Evolutionary conservation across 2,113 vertebrate genomes (phyloP).

Genomic region (Megatriorchis doriae): DNA sequence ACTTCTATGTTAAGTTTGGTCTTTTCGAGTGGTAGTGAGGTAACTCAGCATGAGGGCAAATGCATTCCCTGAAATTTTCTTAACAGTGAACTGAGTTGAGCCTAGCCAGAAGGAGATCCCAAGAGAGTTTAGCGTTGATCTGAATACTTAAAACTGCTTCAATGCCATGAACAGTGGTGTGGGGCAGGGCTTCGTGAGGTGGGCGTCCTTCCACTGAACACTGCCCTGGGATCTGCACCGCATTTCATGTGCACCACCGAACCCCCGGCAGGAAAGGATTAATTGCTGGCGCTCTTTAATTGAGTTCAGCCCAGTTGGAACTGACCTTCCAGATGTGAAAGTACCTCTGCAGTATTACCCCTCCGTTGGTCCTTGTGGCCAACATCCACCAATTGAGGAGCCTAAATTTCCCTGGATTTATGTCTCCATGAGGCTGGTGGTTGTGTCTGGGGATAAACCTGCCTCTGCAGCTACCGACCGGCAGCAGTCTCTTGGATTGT

Average conservation of each 20-base stretch:
- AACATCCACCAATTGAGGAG: not conserved
- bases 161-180: not conserved
- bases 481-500: not conserved
- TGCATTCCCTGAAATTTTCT: not conserved
- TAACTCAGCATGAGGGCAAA: not conserved
- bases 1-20: fast-evolving
- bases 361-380: not conserved
- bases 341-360: not conserved
- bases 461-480: not conserved
- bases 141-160: not conserved
- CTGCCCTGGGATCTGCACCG: not conserved
- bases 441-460: not conserved
- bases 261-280: not conserved
- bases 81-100: not conserved
- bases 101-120: not conserved
- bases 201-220: not conserved
- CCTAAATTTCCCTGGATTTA: not conserved
- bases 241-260: not conserved
- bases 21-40: not conserved
- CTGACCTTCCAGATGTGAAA: not conserved
- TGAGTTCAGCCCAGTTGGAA: not conserved
- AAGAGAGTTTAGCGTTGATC: not conserved
- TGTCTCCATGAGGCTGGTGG: not conserved
- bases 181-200: not conserved
- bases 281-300: not conserved